These are phyloP conservation scores for Takifugu bimaculatus DNA, from an alignment of 2,113 vertebrate genomes.

Conservation along the genomic window DNA sequence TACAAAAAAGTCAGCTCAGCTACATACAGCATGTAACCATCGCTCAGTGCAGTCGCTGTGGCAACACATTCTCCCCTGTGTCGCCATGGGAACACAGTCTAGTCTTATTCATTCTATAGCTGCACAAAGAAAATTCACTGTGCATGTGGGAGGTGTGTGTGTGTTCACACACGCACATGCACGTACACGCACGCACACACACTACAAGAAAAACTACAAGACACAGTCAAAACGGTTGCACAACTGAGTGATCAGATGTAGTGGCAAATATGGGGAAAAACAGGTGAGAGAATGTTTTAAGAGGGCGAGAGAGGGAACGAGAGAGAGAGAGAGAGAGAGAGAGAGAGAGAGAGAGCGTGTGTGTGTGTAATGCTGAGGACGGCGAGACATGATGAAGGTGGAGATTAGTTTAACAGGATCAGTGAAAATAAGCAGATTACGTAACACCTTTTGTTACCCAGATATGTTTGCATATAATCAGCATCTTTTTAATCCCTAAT, in stretches of 20 bases:
- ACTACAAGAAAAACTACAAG: not conserved
- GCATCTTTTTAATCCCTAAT: constrained; percentile 13
- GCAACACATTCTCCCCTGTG: constrained; percentile 62
- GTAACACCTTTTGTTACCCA: constrained; percentile 43
- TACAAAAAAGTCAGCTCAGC: not conserved
- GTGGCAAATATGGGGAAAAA: too few species aligned
- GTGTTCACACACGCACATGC: not conserved
- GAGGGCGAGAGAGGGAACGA: constrained; percentile 1
- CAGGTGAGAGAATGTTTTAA: too few species aligned
- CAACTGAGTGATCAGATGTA: constrained; percentile 7
- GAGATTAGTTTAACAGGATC: constrained; percentile 53
- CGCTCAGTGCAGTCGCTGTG: constrained; percentile 53
- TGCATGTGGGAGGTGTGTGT: constrained; percentile 1
- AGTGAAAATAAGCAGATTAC: constrained; percentile 64
- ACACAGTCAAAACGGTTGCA: constrained; percentile 14
- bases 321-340: not conserved
- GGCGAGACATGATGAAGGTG: constrained; percentile 44
- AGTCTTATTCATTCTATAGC: constrained; percentile 46
- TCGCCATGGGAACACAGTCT: constrained; percentile 68
- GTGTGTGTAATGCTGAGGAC: constrained; percentile 51
- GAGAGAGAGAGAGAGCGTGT: constrained; percentile 4
- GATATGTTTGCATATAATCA: constrained; percentile 33
- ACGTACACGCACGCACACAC: constrained; percentile 3
- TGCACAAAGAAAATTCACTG: not conserved
- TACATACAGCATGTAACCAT: constrained; percentile 33